Conservation (phyloP, 1,140 invertebrate species). For the Oppia nitens region DNA sequence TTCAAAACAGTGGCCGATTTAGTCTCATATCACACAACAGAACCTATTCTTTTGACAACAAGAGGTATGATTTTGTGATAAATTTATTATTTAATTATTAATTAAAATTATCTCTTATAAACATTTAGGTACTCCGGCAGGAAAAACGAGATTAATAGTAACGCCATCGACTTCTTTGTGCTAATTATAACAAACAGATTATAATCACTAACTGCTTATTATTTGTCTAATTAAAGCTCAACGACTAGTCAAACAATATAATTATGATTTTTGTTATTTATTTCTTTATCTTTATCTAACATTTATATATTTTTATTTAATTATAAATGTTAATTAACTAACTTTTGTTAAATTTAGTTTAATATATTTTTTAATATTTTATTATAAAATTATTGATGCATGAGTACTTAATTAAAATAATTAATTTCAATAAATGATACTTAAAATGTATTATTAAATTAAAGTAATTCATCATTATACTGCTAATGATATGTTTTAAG, state of each 20-base stretch:
- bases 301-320: no score
- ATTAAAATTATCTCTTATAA: neutral
- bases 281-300: neutral
- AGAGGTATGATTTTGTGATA: slow-evolving; percentile 15
- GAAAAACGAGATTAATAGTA: slow-evolving; percentile 17
- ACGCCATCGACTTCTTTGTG: neutral
- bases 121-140: slow-evolving; percentile 15
- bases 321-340: no score
- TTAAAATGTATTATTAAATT: no score
- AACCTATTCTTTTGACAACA: slow-evolving; percentile 22
- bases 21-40: slow-evolving; percentile 21
- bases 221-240: neutral
- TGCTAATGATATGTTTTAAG: no score
- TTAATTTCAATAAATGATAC: no score
- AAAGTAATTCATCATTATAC: no score
- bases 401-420: no score
- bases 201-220: neutral
- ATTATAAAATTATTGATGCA: no score
- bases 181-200: neutral
- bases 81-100: neutral
- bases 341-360: no score
- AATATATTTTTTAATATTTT: no score
- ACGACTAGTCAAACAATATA: neutral
- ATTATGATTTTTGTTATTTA: neutral
- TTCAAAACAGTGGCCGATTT: slow-evolving; percentile 21